These are phyloP conservation scores for Phaonia tiefii DNA, from an alignment of 2,888 invertebrate genomes.

Conservation along the genomic window DNA sequence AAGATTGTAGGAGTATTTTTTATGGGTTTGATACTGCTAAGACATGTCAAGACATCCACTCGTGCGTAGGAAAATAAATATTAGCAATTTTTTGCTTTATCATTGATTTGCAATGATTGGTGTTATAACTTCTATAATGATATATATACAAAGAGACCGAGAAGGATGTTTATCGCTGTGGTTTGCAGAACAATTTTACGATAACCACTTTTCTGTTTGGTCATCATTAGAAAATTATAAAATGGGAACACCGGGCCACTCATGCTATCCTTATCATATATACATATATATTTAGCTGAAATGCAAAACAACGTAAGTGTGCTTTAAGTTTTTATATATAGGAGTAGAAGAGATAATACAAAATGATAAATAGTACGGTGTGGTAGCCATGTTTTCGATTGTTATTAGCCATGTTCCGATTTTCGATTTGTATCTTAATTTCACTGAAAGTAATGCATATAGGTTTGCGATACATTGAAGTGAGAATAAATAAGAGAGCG, in stretches of 20 bases:
- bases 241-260: background rate
- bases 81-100: constrained; percentile 29
- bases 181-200: background rate
- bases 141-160: background rate
- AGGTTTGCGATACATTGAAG: too few relatives aligned
- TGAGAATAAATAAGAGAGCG: too few relatives aligned
- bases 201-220: constrained; percentile 17
- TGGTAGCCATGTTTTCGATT: too few relatives aligned
- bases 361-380: too few relatives aligned
- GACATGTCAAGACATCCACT: background rate
- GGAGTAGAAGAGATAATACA: too few relatives aligned
- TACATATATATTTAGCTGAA: too few relatives aligned
- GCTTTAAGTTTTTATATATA: too few relatives aligned
- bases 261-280: too few relatives aligned
- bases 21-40: background rate
- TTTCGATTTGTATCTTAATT: too few relatives aligned
- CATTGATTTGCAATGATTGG: constrained; percentile 42
- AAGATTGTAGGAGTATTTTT: background rate
- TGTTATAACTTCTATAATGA: background rate
- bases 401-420: too few relatives aligned
- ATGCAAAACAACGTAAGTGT: too few relatives aligned
- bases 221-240: constrained; percentile 19
- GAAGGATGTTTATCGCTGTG: background rate
- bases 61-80: constrained; percentile 48
- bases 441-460: too few relatives aligned